Base-by-base conservation (phyloP, 2,113 vertebrate species). In the Gila orcuttii region DNA sequence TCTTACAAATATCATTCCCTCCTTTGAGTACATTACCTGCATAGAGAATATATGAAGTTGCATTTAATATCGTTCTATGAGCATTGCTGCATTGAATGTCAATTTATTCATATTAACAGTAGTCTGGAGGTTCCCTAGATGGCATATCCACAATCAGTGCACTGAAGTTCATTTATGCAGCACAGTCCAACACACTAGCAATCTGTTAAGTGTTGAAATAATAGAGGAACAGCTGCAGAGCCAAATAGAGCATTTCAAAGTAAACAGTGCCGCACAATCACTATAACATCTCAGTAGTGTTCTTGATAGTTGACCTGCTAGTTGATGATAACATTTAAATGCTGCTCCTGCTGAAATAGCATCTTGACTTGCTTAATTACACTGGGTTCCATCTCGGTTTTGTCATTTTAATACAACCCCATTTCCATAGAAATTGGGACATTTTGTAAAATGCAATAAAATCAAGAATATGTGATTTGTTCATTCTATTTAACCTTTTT, bases 21-120 rank as follows among this genome's bases (percentile, higher is more conserved):
- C 62, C 4, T 0, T 82, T 45, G 3, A 93, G 55, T 79, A 87
- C 57, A 9, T 85, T 82, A n/a, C 69, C 94, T 95, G 90, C 2
- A 68, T 64, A 88, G 52, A 84, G 21, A 89, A 84, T 19, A 52
- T n/a, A 50, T 55, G 21, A 17, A 47, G 3, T 2, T 77, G 28
- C 28, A 33, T 55, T 55, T 15, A 25, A 31, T 25, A 50, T 9
- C 5, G n/a, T 50, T 47, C 19, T 23, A 23, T 75, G 39, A 28
- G 6, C 11, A 75, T 7, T 28, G 12, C 5, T 45, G 12, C 8
- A 62, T 31, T 47, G 8, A 33, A 50, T 23, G 12, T 28, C 60
- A 45, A 36, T 78, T 19, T 79, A 39, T 79, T n/a, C 11, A 79
- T 31, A 52, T 47, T 68, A 31, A 68, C 33, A 47, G 36, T 21